Evolutionary conservation across 2,888 invertebrate genomes (phyloP), one percentile per base, ranked within the genome.

Genomic region (Drosophila tanythrix): DNA sequence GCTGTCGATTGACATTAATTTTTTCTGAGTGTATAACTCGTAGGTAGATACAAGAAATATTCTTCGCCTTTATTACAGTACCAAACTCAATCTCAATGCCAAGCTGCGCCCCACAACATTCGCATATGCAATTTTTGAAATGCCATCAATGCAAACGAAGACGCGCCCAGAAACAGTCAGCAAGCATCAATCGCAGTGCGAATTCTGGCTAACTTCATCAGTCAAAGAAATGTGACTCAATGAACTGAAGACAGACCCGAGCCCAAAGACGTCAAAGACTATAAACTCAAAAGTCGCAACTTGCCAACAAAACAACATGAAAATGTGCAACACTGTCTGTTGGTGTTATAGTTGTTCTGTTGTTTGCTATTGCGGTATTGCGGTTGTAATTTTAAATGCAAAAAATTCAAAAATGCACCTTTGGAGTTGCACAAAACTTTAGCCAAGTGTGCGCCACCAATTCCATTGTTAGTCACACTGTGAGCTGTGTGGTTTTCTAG

Each of bases 131-230:
- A 68, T 72, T 70, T 40, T 53, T 69, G 55, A 84, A 89, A 84
- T 89, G 82, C 87, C 84, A 89, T 58, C 78, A 62, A 74, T 60
- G 73, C 70, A 74, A 70, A 81, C 58, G 82, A 75, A 89, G 85
- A 84, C 85, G 84, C 88, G 67, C 84, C 89, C 89, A 83, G 61
- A 83, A 82, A 76, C 79, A 76, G 73, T 73, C 89, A 87, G 63
- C 67, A 76, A 58, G 38, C 68, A 81, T 81, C 73, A 63, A 61
- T 63, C 46, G 66, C 75, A 64, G 71, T 33, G 50, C 66, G 60
- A 48, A 62, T 62, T 65, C 76, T 72, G 75, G 70, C 68, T 66
- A 80, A 60, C 27, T 55, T 58, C 50, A 67, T 74, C 71, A 60
- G 77, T 65, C 77, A 72, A 72, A 78, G 70, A 81, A 88, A 88